A percentile compares a stretch with the other conserved stretches of the same genome.
Conservation (phyloP, 2,113 vertebrate genomes). For the Oncorhynchus keta region DNA sequence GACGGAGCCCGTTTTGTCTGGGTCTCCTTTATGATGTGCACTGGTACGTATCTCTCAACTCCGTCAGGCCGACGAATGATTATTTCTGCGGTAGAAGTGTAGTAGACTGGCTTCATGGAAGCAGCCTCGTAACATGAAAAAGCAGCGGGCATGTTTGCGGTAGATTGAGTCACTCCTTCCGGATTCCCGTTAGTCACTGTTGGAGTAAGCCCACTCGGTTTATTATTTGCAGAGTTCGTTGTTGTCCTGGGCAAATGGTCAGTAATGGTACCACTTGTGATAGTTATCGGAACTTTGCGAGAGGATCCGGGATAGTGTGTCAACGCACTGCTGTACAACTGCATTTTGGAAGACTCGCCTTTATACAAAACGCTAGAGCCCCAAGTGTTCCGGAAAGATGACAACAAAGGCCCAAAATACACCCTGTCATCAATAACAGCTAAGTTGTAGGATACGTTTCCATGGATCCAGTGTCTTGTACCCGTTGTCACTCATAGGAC, state of each 20-base stretch:
- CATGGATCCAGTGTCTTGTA: conserved; percentile 52
- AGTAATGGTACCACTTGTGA: conserved; percentile 50
- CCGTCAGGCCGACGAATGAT: conserved; percentile 75
- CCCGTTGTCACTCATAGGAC: conserved; percentile 47
- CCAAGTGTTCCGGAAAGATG: conserved; percentile 68
- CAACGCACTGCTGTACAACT: conserved; percentile 88
- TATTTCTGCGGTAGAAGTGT: conserved; percentile 79
- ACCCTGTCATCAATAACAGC: conserved; percentile 69
- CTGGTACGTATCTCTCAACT: conserved; percentile 77
- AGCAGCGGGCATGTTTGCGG: conserved; percentile 83
- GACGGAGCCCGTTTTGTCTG: conserved; percentile 36
- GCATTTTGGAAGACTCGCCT: conserved; percentile 81
- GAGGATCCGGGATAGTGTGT: conserved; percentile 83
- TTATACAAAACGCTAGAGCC: conserved; percentile 76
- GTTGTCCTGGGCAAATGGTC: conserved; percentile 36
- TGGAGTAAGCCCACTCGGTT: conserved; percentile 34
- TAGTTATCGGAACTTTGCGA: conserved; percentile 78
- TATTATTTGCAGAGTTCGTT: conserved; percentile 22
- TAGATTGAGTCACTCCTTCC: conserved; percentile 39
- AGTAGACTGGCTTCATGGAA: conserved; percentile 70
- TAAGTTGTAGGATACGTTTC: conserved; percentile 58
- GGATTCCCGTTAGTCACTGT: conserved; percentile 31
- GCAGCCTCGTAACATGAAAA: conserved; percentile 84
- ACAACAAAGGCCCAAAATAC: conserved; percentile 80
- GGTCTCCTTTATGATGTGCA: conserved; percentile 63